Evolutionary conservation across 2,113 vertebrate genomes (phyloP), one percentile per base, ranked within the genome.

Genomic region (Anas platyrhynchos): DNA sequence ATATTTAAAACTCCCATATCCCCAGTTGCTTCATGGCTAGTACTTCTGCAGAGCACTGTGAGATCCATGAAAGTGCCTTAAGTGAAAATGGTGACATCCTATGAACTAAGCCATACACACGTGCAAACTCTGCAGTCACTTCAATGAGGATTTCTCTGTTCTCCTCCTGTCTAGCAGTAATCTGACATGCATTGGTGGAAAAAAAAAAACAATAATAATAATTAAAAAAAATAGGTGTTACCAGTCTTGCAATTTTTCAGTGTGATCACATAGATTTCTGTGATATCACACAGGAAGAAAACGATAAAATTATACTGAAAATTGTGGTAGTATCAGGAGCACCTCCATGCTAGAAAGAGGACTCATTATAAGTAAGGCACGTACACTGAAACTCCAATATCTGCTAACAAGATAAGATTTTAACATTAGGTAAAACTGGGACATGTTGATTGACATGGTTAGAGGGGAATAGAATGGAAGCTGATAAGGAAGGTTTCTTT

Each of bases 361-460:
- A 61, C 21, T 74, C 16, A 26, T 65, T 75, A 56, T 27, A 41
- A 69, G 16, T 36, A 27, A 52, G 38, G 29, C 4, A 52, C 32
- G 16, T 5, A 44, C 8, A 50, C 7, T n/a, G n/a, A 43, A 54
- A 44, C 11, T 69, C 2, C 0, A 11, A 73, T 36, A 13, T 22
- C 29, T 89, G 18, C 29, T n/a, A 46, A 18, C 14, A 26, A 46
- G 66, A 54, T 44, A 46, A 56, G 44, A 41, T 8, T 9, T 41
- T 48, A 79, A 8, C 6, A 5, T 66, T 50, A 61, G 16, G 9
- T 1, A 71, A 61, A 85, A 67, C 4, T 6, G 41, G 44, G 48
- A 38, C 11, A 36, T 26, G 9, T 5, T 67, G 46, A 41, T 56
- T 88, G 77, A 50, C 22, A 31, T 20, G 46, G 12, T 36, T 59